Evolutionary conservation across 2,113 vertebrate species (phyloP).

Genomic region (Junco hyemalis): DNA sequence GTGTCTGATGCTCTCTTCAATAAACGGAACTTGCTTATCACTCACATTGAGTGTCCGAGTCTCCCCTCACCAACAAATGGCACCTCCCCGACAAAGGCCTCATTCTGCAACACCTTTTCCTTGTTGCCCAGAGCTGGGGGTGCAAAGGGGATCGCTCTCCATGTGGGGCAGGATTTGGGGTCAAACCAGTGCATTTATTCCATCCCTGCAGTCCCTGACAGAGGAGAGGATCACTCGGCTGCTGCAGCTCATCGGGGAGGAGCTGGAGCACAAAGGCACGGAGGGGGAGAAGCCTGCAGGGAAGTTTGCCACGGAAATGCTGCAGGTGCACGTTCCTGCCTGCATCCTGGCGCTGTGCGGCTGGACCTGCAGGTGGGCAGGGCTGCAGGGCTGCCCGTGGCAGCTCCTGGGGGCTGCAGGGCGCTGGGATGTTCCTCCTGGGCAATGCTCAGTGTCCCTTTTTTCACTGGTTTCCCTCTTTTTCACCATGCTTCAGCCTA

Average conservation of each 20-base stretch:
- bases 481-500: not conserved
- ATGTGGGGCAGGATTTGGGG: accelerated
- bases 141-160: not conserved
- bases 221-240: slow-evolving; percentile 85
- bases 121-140: too few relatives aligned
- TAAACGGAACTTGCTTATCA: too few relatives aligned
- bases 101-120: too few relatives aligned
- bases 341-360: slow-evolving; percentile 90
- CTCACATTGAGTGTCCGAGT: too few relatives aligned
- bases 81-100: too few relatives aligned
- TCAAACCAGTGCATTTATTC: not conserved
- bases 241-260: slow-evolving; percentile 85
- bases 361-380: slow-evolving; percentile 85
- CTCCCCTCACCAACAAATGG: too few relatives aligned
- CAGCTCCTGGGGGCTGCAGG: not conserved
- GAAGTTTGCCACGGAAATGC: slow-evolving; percentile 69
- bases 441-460: not conserved
- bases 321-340: slow-evolving; percentile 86
- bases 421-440: not conserved
- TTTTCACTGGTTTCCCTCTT: not conserved
- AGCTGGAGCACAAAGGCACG: slow-evolving; percentile 67
- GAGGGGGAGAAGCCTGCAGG: slow-evolving; percentile 42
- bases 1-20: too few relatives aligned
- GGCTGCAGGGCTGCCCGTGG: not conserved
- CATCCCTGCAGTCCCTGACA: slow-evolving; percentile 75